phyloP scores from a whole-genome alignment of 2,888 invertebrate species.

The Dioctria linearis region DNA sequence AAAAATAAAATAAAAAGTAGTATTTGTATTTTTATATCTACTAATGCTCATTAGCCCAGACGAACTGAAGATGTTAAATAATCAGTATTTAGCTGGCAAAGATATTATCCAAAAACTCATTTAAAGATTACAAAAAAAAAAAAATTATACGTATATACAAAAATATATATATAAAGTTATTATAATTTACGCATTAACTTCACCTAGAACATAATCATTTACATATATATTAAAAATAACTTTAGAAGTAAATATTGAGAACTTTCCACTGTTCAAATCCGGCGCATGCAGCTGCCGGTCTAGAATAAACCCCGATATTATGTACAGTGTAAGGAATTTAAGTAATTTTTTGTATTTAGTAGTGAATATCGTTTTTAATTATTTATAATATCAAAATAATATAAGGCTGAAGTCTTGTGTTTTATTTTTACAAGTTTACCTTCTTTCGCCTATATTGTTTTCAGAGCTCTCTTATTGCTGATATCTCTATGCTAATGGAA shows the following conservation, averaged over 20 bases:
- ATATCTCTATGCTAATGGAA: too few relatives aligned
- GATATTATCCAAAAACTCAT: not conserved
- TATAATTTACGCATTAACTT: conserved; percentile 35
- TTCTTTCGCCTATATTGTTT: not conserved
- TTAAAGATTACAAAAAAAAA: not conserved
- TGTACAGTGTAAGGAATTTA: conserved; percentile 46
- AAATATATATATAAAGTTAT: not conserved
- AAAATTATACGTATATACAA: not conserved
- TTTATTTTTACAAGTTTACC: conserved; percentile 12
- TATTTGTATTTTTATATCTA: conserved; percentile 51
- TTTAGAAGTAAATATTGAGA: conserved; percentile 10
- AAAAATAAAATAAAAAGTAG: conserved; percentile 26
- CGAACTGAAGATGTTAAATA: not conserved
- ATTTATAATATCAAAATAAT: conserved; percentile 44
- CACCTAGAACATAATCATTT: conserved; percentile 42
- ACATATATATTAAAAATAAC: conserved; percentile 1
- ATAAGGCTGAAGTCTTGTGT: conserved; percentile 21
- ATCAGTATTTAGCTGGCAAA: not conserved
- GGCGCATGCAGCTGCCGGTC: not conserved
- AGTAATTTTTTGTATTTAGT: conserved; percentile 47
- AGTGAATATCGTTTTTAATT: conserved; percentile 48
- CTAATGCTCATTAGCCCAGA: not conserved
- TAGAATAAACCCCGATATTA: conserved; percentile 44
- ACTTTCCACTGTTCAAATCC: conserved; percentile 4
- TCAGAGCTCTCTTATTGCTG: too few relatives aligned